Percentiles rank a stretch among this genome's conserved stretches.
Evolutionary conservation across 1,140 invertebrate genomes (phyloP).

Genomic region (Drosophila albomicans): DNA sequence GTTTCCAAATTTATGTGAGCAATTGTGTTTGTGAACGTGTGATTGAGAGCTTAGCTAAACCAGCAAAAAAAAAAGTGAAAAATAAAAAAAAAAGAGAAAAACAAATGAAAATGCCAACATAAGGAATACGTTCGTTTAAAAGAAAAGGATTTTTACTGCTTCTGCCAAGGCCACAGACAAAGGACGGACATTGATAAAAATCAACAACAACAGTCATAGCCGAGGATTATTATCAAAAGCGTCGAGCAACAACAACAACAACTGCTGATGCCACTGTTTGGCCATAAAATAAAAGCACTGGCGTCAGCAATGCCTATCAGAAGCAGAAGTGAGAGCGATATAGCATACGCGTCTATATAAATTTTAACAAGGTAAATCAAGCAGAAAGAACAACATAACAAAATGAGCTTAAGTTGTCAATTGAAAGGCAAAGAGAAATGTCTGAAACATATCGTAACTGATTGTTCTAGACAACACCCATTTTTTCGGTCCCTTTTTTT

Average conservation of each 20-base stretch:
- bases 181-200: slow-evolving; percentile 21
- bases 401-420: slow-evolving; percentile 58
- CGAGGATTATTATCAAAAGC: slow-evolving; percentile 62
- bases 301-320: slow-evolving; percentile 41
- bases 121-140: slow-evolving; percentile 55
- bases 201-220: slow-evolving; percentile 28
- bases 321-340: slow-evolving; percentile 8
- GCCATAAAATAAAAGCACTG: slow-evolving; percentile 42
- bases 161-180: slow-evolving; percentile 3
- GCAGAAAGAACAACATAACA: slow-evolving; percentile 47
- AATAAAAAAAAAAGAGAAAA: slow-evolving; percentile 22
- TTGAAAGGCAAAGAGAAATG: slow-evolving; percentile 31
- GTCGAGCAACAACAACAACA: slow-evolving; percentile 37
- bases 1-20: slow-evolving; percentile 35
- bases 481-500: slow-evolving; percentile 18
- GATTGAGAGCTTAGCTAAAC: neutral
- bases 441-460: slow-evolving; percentile 24
- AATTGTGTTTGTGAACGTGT: slow-evolving; percentile 33
- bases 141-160: slow-evolving; percentile 59
- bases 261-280: slow-evolving; percentile 2
- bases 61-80: slow-evolving; percentile 43
- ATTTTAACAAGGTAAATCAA: slow-evolving; percentile 65
- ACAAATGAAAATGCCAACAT: slow-evolving; percentile 12
- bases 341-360: slow-evolving; percentile 16
- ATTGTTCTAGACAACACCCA: neutral